phyloP scores from a whole-genome alignment of 2,888 invertebrate species.

The Mycalesis mineus region DNA sequence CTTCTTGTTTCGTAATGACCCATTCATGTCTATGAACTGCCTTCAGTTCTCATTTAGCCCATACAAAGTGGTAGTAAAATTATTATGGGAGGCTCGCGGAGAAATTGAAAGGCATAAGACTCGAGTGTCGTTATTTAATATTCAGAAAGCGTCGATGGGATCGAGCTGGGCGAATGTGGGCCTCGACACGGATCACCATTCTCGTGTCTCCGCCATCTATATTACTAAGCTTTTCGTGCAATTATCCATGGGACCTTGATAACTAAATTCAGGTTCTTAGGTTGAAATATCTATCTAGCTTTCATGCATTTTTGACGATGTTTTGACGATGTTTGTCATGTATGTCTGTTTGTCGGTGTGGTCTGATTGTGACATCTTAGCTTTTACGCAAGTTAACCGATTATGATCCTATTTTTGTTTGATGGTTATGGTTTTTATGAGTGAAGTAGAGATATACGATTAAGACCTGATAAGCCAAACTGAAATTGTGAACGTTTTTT shows the following conservation, averaged over 20 bases:
- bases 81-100: slow-evolving; percentile 39
- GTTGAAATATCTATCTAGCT: too few relatives aligned
- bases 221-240: slow-evolving; percentile 29
- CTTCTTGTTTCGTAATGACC: slow-evolving; percentile 16
- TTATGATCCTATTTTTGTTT: too few relatives aligned
- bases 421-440: too few relatives aligned
- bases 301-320: too few relatives aligned
- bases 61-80: slow-evolving; percentile 47
- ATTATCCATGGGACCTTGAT: background rate
- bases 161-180: slow-evolving; percentile 64
- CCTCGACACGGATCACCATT: slow-evolving; percentile 58
- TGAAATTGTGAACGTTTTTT: too few relatives aligned
- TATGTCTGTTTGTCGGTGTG: too few relatives aligned
- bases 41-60: slow-evolving; percentile 36
- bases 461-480: too few relatives aligned
- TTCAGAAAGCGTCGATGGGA: slow-evolving; percentile 62
- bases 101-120: slow-evolving; percentile 59
- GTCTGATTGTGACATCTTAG: too few relatives aligned
- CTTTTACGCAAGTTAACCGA: too few relatives aligned
- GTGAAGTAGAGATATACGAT: too few relatives aligned
- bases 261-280: too few relatives aligned
- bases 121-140: slow-evolving; percentile 54
- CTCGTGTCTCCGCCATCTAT: slow-evolving; percentile 21
- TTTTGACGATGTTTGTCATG: too few relatives aligned
- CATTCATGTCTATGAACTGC: slow-evolving; percentile 19